Percentiles rank a stretch among this genome's conserved stretches.
These are phyloP conservation scores for Ennomos erosarius DNA, from an alignment of 2,888 invertebrate species.

Conservation along the genomic window DNA sequence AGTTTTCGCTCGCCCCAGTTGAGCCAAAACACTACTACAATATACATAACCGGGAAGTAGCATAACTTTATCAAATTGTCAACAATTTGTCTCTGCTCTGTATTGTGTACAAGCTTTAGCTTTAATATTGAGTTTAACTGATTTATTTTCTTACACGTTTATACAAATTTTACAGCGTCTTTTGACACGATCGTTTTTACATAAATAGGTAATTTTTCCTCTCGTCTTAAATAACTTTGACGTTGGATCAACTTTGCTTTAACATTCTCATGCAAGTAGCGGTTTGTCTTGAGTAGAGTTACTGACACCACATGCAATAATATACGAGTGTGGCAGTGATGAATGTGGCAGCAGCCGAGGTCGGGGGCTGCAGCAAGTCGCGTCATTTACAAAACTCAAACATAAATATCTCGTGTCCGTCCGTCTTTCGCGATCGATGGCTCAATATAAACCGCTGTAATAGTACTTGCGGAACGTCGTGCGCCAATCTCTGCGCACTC, in stretches of 20 bases:
- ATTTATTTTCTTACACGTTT: too few relatives aligned
- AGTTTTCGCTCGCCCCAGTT: not conserved
- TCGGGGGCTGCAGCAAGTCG: constrained; percentile 31
- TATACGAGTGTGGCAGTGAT: constrained; percentile 6
- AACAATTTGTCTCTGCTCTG: too few relatives aligned
- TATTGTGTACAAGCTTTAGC: too few relatives aligned
- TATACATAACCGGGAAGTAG: not conserved
- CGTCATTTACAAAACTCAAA: constrained; percentile 41
- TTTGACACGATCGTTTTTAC: too few relatives aligned
- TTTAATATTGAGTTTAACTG: too few relatives aligned
- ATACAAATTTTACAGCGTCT: too few relatives aligned
- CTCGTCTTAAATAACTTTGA: too few relatives aligned
- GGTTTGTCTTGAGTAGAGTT: not conserved
- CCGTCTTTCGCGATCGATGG: constrained; percentile 37
- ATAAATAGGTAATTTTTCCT: too few relatives aligned
- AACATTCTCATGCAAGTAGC: too few relatives aligned
- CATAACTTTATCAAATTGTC: not conserved
- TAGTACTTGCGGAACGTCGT: not conserved
- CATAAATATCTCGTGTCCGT: constrained; percentile 41
- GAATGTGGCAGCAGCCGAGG: constrained; percentile 33
- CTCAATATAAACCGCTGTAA: constrained; percentile 30
- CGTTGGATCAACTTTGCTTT: too few relatives aligned
- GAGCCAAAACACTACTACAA: not conserved
- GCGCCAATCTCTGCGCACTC: not conserved
- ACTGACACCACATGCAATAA: not conserved